phyloP scores from a whole-genome alignment of 2,797 vertebrate species.

The Fistularia commersonii region DNA sequence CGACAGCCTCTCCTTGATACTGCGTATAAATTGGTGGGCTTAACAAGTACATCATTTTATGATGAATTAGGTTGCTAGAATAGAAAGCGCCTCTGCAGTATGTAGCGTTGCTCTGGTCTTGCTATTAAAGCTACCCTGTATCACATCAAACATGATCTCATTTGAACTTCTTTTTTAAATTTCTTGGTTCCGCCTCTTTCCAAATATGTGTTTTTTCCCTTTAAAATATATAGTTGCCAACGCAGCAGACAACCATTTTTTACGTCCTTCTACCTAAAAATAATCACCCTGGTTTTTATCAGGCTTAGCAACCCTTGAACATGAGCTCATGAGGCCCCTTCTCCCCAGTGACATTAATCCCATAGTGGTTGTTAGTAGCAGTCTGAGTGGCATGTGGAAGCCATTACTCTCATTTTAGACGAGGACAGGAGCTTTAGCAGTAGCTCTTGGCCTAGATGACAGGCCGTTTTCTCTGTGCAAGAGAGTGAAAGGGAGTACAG shows the following conservation, averaged over 20 bases:
- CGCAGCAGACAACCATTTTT: slow-evolving; percentile 47
- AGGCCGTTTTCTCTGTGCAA: slow-evolving; percentile 33
- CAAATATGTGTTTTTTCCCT: slow-evolving; percentile 34
- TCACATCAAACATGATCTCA: slow-evolving; percentile 73
- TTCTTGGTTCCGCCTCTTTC: slow-evolving; percentile 27
- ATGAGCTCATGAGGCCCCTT: slow-evolving; percentile 70
- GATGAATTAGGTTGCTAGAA: slow-evolving; percentile 49
- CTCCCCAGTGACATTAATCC: slow-evolving; percentile 70
- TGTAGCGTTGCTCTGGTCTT: slow-evolving; percentile 58
- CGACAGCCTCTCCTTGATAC: slow-evolving; percentile 32
- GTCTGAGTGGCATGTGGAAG: slow-evolving; percentile 75
- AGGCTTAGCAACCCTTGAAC: slow-evolving; percentile 61
- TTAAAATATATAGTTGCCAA: slow-evolving; percentile 54
- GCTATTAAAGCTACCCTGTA: slow-evolving; percentile 61
- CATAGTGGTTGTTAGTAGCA: slow-evolving; percentile 64
- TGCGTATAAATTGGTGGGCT: slow-evolving; percentile 52
- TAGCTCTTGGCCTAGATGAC: slow-evolving; percentile 51
- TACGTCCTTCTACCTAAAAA: slow-evolving; percentile 58
- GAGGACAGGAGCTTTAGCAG: slow-evolving; percentile 52
- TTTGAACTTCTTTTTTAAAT: slow-evolving; percentile 51
- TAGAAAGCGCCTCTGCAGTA: slow-evolving; percentile 48
- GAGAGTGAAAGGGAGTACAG: slow-evolving; percentile 22
- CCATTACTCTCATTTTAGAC: slow-evolving; percentile 76
- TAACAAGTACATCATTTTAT: slow-evolving; percentile 44
- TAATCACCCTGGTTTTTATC: slow-evolving; percentile 64